These are phyloP conservation scores for Antennarius striatus DNA, from an alignment of 2,113 vertebrate genomes.

Conservation along the genomic window DNA sequence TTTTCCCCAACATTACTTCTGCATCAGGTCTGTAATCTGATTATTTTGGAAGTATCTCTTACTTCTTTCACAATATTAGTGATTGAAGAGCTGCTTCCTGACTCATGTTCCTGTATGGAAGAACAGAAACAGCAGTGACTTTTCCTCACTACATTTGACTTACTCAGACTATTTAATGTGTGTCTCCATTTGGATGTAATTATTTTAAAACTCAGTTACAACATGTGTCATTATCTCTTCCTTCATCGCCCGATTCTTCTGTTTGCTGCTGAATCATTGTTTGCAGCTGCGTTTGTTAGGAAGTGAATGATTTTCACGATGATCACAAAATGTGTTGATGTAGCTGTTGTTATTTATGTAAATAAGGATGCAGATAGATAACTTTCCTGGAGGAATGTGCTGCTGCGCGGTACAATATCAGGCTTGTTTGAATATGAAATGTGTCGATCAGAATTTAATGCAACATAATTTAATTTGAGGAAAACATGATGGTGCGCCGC, in stretches of 20 bases:
- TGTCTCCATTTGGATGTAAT: not conserved
- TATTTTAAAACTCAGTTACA: not conserved
- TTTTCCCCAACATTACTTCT: not conserved
- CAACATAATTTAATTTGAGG: constrained; percentile 8
- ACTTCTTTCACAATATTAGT: not conserved
- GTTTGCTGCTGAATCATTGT: not conserved
- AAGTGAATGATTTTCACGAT: not conserved
- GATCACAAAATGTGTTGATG: not conserved
- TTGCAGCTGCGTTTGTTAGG: not conserved
- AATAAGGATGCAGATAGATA: too few relatives aligned
- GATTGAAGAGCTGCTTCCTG: not conserved
- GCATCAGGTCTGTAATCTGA: not conserved
- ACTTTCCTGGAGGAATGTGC: too few relatives aligned
- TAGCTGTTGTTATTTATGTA: not conserved
- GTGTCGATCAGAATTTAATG: not conserved
- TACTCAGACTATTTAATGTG: not conserved
- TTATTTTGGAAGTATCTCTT: not conserved
- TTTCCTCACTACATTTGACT: too few relatives aligned
- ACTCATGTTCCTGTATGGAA: not conserved
- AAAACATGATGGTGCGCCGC: constrained; percentile 4
- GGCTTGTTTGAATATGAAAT: too few relatives aligned
- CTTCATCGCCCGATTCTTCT: not conserved
- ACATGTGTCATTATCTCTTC: not conserved
- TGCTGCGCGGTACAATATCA: too few relatives aligned
- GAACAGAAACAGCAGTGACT: too few relatives aligned